Base-by-base conservation (phyloP, 2,888 invertebrate genomes). In the Molorchus minor region DNA sequence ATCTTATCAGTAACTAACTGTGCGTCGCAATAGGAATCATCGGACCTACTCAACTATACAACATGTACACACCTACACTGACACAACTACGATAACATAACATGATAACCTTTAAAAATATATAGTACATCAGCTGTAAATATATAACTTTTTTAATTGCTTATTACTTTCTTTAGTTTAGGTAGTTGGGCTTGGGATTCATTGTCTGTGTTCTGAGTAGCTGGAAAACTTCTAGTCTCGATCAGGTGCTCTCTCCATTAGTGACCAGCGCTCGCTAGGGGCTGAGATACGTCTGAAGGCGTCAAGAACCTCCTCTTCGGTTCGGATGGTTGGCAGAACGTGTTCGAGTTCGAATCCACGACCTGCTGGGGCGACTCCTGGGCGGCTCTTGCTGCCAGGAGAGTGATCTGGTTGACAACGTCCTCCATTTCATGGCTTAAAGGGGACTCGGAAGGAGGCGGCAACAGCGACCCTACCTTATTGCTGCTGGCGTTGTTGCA, bases 391-490 rank as follows among this genome's bases (percentile, higher is more conserved):
- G 90, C 90, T 56, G 91, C 91, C 75, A 91, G 81, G 69, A 91
- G 82, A 62, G 91, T 90, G 74, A 91, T 91, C 82, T 91, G 91
- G 80, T 91, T 91, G 62, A 91, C 91, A 66, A 91, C 91, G 80
- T 91, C 90, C 79, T 91, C 91, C 90, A 91, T 91, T 80, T 91
- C 90, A 81, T 91, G 90, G 60, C 87, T 87, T 44, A 91, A 83
- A 17, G 88, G 87, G 65, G 87, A 86, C 64, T 82, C 82, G 13
- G 82, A 75, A n/a, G 82, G 83, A 56, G 81, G 79, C 38, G 80
- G 78, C 56, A 76, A 72, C 60, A 65, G 67, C 46, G 72, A 66
- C 68, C 56, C 44, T 52, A 60, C 55, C 46, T 56, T 62, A 38
- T 62, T 56, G 4, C 35, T 47, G 17, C 58, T 49, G 30, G 60